These are phyloP conservation scores for Tenebrosternarchus preto DNA, from an alignment of 2,113 vertebrate species.

Conservation along the genomic window DNA sequence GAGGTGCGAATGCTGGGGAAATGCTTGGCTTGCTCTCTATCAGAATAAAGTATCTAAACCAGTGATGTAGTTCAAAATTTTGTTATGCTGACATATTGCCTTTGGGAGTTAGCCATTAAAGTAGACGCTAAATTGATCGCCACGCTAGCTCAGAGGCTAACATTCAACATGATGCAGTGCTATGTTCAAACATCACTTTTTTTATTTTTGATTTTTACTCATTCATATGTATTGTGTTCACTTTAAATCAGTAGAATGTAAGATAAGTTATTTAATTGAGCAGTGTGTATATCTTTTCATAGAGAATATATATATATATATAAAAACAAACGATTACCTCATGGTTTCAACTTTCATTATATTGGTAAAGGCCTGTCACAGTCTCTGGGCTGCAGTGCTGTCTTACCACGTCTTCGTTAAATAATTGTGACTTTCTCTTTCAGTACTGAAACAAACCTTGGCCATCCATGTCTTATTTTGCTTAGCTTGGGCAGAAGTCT, in stretches of 20 bases:
- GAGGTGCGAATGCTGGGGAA: constrained; percentile 46
- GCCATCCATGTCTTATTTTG: too few species aligned
- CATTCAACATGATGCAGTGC: not conserved
- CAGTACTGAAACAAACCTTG: not conserved
- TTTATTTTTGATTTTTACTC: not conserved
- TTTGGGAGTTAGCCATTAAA: constrained; percentile 1
- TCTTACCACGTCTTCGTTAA: not conserved
- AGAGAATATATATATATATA: too few species aligned
- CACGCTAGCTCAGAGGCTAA: not conserved
- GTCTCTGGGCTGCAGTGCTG: not conserved
- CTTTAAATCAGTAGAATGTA: not conserved
- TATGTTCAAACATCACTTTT: not conserved
- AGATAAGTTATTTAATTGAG: not conserved
- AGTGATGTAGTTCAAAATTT: constrained; percentile 31
- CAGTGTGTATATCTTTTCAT: not conserved
- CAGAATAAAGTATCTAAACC: constrained; percentile 28
- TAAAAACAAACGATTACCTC: not conserved
- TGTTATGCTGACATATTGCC: constrained; percentile 33
- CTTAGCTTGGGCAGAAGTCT: too few species aligned
- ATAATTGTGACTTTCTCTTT: not conserved
- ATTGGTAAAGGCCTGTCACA: not conserved
- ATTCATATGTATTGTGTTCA: not conserved
- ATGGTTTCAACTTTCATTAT: not conserved
- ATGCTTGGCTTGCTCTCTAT: constrained; percentile 43
- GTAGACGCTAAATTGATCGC: not conserved